Percentiles rank a stretch among this genome's conserved stretches.
Evolutionary conservation across 2,888 invertebrate genomes (phyloP).

Genomic region (Epistrophe eligans): DNA sequence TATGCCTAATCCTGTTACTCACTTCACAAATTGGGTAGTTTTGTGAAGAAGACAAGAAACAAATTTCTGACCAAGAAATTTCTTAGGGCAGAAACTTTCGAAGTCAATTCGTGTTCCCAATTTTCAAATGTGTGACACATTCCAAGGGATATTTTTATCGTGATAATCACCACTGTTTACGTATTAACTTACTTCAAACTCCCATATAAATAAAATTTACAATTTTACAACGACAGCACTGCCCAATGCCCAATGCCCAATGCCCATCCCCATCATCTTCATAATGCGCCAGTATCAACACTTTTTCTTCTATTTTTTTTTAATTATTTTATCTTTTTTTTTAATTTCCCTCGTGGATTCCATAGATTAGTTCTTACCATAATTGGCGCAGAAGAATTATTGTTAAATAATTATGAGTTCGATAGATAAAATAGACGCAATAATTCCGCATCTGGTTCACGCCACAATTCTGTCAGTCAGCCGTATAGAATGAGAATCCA

Average conservation of each 20-base stretch:
- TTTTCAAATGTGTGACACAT: too few relatives aligned
- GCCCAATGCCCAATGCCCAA: neutral
- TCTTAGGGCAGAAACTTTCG: too few relatives aligned
- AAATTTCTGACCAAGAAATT: too few relatives aligned
- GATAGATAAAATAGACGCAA: constrained; percentile 43
- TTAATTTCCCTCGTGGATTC: constrained; percentile 48
- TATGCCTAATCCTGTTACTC: too few relatives aligned
- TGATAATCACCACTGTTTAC: too few relatives aligned
- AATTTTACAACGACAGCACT: neutral
- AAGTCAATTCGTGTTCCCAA: too few relatives aligned
- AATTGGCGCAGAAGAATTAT: constrained; percentile 61
- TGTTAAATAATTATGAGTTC: constrained; percentile 63
- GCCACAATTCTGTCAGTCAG: constrained; percentile 35
- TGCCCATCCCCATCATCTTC: neutral
- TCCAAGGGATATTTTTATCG: too few relatives aligned
- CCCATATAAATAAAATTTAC: too few relatives aligned
- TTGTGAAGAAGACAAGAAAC: too few relatives aligned
- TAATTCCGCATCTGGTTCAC: constrained; percentile 60
- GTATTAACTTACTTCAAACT: too few relatives aligned
- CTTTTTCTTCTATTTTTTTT: constrained; percentile 41
- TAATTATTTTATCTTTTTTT: neutral
- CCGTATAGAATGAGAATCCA: constrained; percentile 2
- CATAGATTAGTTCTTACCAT: constrained; percentile 67
- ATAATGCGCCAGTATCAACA: constrained; percentile 30
- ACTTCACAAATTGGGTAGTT: too few relatives aligned